These are phyloP conservation scores for Ceratotherium simum DNA, from an alignment of 2,113 vertebrate species.

Conservation along the genomic window DNA sequence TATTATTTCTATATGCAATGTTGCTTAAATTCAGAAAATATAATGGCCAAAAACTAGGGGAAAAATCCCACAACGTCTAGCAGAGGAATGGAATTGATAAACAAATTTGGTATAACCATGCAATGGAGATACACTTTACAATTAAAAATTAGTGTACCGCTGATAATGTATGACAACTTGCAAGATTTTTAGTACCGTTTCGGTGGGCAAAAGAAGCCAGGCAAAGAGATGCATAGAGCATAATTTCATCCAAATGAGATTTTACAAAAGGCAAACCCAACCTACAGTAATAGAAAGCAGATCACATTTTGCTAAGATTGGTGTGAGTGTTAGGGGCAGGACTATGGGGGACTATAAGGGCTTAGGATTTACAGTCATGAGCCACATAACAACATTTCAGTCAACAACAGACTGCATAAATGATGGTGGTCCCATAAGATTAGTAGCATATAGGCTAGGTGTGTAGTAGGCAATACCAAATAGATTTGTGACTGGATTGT, in stretches of 20 bases:
- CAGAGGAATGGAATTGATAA: not conserved
- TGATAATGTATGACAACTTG: not conserved
- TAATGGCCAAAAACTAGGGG: not conserved
- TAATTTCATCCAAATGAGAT: not conserved
- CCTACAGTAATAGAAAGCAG: not conserved
- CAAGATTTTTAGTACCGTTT: not conserved
- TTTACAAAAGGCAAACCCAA: not conserved
- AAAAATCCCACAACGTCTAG: not conserved
- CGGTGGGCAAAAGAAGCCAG: not conserved
- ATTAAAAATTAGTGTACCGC: not conserved
- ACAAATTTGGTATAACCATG: not conserved
- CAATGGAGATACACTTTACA: not conserved
- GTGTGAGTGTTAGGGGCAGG: rapidly evolving
- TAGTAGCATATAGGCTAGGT: no score
- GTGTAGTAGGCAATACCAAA: no score
- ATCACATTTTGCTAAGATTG: not conserved
- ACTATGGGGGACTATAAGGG: not conserved
- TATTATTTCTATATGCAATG: not conserved
- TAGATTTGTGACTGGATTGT: not conserved
- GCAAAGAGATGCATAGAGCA: not conserved
- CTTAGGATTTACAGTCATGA: not conserved
- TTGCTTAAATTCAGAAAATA: not conserved
- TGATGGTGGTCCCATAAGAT: no score
- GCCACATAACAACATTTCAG: no score
- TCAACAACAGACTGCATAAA: no score